Base-by-base conservation (phyloP, 2,797 vertebrate species). In the Xiphophorus birchmanni region DNA sequence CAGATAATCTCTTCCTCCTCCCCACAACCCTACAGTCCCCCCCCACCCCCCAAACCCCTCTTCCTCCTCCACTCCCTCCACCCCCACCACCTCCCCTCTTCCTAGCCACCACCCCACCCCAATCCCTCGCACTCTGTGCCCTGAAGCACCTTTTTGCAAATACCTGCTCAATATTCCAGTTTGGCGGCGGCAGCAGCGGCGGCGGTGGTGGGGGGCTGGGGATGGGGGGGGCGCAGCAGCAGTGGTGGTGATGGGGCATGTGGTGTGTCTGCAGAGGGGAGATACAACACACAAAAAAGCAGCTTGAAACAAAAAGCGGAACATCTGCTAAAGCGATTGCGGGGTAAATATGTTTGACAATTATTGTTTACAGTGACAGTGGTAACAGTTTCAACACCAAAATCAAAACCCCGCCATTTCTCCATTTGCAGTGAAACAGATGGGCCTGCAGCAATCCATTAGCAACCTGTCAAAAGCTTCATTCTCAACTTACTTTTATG, bases 361-460 rank as follows among this genome's bases (percentile, higher is more conserved):
- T 97, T 96, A 96, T 96, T 96, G 96, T 97, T 97, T 97, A 96
- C 96, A 97, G 96, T 97, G 95, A 97, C 95, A 97, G 95, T 96
- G 95, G 96, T 96, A 96, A 96, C 96, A 96, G 96, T 96, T 96
- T 94, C 92, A 87, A 89, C 90, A 92, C 94, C 94, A 90, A 94
- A 96, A 96, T 96, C 94, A 95, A 94, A 95, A 92, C 91, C 90
- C 92, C 87, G 52, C 92, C 95, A 95, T 96, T 95, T 95, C 91
- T 96, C 94, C 94, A 91, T 96, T 96, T 96, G 95, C 95, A 95
- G 94, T 93, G 95, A 95, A 96, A 94, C 96, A 97, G 96, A 97
- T 96, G 96, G 96, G 95, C 96, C 96, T 91, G 95, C 94, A 96
- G 95, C 94, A 91, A 97, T 97, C 96, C 95, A 96, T 97, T 96